A percentile compares a stretch with the other conserved stretches of the same genome.
phyloP scores from a whole-genome alignment of 1,140 invertebrate genomes.

The Drosophila ironensis region DNA sequence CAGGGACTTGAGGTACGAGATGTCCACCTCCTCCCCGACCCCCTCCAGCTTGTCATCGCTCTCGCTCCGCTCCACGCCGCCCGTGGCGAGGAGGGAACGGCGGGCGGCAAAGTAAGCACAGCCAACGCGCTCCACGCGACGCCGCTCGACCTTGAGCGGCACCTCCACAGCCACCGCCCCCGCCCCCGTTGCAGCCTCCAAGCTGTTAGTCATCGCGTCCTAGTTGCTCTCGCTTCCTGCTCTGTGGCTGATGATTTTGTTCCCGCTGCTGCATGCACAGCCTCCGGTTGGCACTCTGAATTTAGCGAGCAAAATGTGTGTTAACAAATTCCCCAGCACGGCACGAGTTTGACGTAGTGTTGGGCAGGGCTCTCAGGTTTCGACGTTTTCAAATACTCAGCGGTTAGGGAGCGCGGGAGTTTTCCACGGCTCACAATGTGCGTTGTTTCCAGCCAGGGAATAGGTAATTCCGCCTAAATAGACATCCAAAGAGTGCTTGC shows the following conservation, averaged over 20 bases:
- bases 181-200: neutral
- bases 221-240: neutral
- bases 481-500: too few species aligned
- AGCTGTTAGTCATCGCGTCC: slow-evolving; percentile 26
- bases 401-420: neutral
- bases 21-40: slow-evolving; percentile 88
- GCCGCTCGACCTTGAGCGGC: slow-evolving; percentile 83
- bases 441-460: too few species aligned
- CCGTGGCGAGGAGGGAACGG: slow-evolving; percentile 55
- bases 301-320: slow-evolving; percentile 17
- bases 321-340: slow-evolving; percentile 26
- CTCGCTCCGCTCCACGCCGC: slow-evolving; percentile 65
- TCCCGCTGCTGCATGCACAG: slow-evolving; percentile 2
- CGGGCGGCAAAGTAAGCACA: slow-evolving; percentile 67
- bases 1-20: slow-evolving; percentile 92
- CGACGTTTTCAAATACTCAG: neutral
- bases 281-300: slow-evolving; percentile 17
- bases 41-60: slow-evolving; percentile 68
- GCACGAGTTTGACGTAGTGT: slow-evolving; percentile 15
- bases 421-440: neutral
- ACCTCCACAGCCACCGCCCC: slow-evolving; percentile 39
- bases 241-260: slow-evolving; percentile 5
- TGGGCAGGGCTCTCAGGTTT: neutral
- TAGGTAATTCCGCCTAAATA: too few species aligned
- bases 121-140: slow-evolving; percentile 83